Percentiles rank a stretch among this genome's conserved stretches.
These are phyloP conservation scores for Elgaria multicarinata DNA, from an alignment of 2,113 vertebrate species.

Conservation along the genomic window DNA sequence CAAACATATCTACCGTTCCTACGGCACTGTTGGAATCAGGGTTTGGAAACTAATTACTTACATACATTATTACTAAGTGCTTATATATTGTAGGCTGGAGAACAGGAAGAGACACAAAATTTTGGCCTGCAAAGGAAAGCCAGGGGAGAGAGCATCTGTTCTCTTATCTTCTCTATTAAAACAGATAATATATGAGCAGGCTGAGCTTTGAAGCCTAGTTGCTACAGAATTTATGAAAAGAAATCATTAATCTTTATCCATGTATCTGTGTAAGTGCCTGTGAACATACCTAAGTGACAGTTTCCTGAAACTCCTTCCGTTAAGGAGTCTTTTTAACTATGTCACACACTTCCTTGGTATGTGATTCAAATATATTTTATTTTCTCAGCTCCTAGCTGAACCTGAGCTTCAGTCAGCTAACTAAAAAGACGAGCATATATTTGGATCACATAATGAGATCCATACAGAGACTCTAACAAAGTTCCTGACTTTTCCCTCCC, in stretches of 20 bases:
- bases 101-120: background rate
- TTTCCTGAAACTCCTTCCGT: background rate
- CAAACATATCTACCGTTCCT: background rate
- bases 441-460: background rate
- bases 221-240: background rate
- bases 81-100: background rate
- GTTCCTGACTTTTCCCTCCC: too few species aligned
- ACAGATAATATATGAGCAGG: background rate
- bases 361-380: fast-evolving
- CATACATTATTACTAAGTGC: fast-evolving
- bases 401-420: background rate
- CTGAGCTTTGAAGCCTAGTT: background rate
- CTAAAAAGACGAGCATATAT: background rate
- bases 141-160: slow-evolving; percentile 26
- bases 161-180: background rate
- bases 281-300: background rate
- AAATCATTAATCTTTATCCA: slow-evolving; percentile 5
- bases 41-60: slow-evolving; percentile 12
- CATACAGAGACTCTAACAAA: background rate
- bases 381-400: background rate
- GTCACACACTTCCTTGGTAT: slow-evolving; percentile 3
- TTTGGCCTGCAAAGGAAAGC: background rate
- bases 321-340: background rate
- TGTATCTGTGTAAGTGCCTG: background rate
- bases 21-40: background rate